Evolutionary conservation across 2,113 vertebrate species (phyloP).

Genomic region (Stigmatopora nigra): DNA sequence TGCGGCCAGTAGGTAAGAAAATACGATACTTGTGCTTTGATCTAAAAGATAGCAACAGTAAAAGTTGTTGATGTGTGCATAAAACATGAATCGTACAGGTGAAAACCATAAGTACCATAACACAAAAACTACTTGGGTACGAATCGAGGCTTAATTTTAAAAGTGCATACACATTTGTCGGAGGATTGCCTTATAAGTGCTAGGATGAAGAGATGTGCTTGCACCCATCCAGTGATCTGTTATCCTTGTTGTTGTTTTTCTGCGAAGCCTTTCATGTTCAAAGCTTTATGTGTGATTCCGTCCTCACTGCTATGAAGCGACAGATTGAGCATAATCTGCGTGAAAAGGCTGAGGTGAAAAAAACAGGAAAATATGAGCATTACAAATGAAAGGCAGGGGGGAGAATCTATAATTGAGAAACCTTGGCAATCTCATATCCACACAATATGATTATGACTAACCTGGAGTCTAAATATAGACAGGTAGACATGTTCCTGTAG

Average conservation of each 20-base stretch:
- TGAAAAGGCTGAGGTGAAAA: slow-evolving; percentile 59
- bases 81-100: slow-evolving; percentile 27
- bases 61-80: slow-evolving; percentile 28
- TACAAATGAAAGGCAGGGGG: slow-evolving; percentile 56
- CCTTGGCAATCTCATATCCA: slow-evolving; percentile 56
- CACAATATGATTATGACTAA: slow-evolving; percentile 60
- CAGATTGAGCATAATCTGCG: slow-evolving; percentile 56
- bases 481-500: slow-evolving; percentile 22
- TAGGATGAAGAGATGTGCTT: slow-evolving; percentile 20
- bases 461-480: slow-evolving; percentile 61
- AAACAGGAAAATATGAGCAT: slow-evolving; percentile 53
- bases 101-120: slow-evolving; percentile 19
- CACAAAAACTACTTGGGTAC: slow-evolving; percentile 18
- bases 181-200: slow-evolving; percentile 13
- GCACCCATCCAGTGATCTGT: slow-evolving; percentile 49
- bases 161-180: slow-evolving; percentile 37
- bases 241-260: slow-evolving; percentile 64
- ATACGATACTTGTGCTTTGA: background rate
- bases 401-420: slow-evolving; percentile 63
- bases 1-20: no score
- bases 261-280: slow-evolving; percentile 63
- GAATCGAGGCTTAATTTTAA: slow-evolving; percentile 40
- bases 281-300: slow-evolving; percentile 56
- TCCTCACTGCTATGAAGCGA: slow-evolving; percentile 46
- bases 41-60: slow-evolving; percentile 23